These are phyloP conservation scores for Ficedula albicollis DNA, from an alignment of 2,797 vertebrate genomes.

Conservation along the genomic window DNA sequence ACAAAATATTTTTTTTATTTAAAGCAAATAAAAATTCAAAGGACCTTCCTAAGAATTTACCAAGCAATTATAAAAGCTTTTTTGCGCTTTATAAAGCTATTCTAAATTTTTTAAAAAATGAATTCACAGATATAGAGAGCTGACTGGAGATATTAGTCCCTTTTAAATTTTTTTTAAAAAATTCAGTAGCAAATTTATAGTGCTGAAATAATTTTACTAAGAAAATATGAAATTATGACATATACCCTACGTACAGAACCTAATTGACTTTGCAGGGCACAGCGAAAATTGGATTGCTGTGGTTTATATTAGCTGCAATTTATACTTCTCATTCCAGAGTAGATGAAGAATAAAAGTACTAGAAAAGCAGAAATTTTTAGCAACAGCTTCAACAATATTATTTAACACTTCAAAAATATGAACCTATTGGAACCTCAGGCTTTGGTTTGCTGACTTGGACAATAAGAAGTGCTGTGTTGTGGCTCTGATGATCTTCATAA, in stretches of 20 bases:
- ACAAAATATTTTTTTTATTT: background rate
- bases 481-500: background rate
- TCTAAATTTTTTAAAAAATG: background rate
- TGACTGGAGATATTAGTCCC: background rate
- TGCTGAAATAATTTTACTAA: background rate
- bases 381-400: background rate
- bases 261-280: background rate
- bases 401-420: background rate
- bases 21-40: background rate
- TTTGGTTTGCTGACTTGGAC: background rate
- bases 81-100: background rate
- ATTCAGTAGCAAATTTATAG: background rate
- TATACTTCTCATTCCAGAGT: background rate
- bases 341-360: background rate
- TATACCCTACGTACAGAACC: accelerated
- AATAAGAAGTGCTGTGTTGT: background rate
- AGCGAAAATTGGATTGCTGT: background rate
- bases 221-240: accelerated
- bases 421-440: background rate
- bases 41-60: background rate
- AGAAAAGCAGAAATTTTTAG: background rate
- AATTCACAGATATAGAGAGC: background rate
- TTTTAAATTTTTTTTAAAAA: background rate
- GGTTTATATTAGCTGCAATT: background rate
- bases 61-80: background rate